Evolutionary conservation across 2,113 vertebrate species (phyloP), one percentile per base, ranked within the genome.

Genomic region (Alexandromys fortis): DNA sequence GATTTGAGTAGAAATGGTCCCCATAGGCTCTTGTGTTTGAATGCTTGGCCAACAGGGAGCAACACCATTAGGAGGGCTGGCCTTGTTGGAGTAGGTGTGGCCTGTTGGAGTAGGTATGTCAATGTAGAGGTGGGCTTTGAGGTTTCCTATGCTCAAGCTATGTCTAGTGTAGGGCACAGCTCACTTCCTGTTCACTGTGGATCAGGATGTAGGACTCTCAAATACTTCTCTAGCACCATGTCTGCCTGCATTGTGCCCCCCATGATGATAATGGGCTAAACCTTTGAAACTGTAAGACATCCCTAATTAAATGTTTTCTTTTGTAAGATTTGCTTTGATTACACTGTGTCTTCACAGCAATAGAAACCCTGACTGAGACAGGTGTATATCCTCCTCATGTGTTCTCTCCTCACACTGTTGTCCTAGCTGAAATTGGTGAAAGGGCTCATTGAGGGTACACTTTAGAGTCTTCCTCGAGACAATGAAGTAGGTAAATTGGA

Each of bases 401-500:
- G 52, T 79, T 68, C 42, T 92, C 16, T 89, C 33, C 55, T 35
- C 26, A 83, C 16, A 7, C n/a, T 86, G 38, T 35, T 9, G 63
- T 70, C 35, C 61, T 19, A 55, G 75, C 17, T 78, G 42, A 82
- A 95, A 63, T 94, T 85, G 89, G 42, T 30, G 45, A 42, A 0
- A 21, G 12, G 16, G 11, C 49, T 70, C 30, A 70, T 6, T 85
- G 13, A 75, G 42, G 21, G 2, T 76, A 89, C 90, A 58, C 30
- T 88, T 61, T n/a, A 49, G n/a, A 88, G 89, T 13, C 86, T 96
- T 94, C 65, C 88, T 73, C 49, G 77, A 55, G 55, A 86, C 8
- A 7, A 38, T 38, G 85, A 77, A 93, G 22, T 76, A 52, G 61
- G 42, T 78, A 19, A 90, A 92, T 96, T 95, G 68, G 79, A 94